Conservation (phyloP, 2,113 vertebrate species). For the Takifugu bimaculatus region DNA sequence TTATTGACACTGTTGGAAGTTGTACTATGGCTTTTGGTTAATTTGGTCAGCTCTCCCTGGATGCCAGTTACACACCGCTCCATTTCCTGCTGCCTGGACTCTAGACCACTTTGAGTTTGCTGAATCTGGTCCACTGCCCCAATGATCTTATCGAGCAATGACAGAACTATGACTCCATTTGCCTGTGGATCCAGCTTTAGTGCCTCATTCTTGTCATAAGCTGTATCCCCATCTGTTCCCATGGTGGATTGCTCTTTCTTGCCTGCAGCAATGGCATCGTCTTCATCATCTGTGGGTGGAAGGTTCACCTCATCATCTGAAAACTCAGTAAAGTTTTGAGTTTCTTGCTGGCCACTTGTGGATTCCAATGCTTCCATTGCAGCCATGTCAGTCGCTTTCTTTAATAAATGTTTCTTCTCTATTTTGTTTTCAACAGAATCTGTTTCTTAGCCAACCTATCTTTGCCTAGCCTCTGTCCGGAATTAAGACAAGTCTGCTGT, state of each 20-base stretch:
- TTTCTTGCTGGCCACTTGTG: conserved; percentile 52
- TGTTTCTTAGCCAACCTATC: not conserved
- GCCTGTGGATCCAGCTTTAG: conserved; percentile 69
- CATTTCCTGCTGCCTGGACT: conserved; percentile 92
- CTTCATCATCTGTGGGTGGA: conserved; percentile 69
- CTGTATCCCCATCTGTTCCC: conserved; percentile 23
- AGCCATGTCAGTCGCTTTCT: conserved; percentile 53
- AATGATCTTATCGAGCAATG: conserved; percentile 96
- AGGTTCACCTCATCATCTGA: conserved; percentile 76
- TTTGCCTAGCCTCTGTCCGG: conserved; percentile 37
- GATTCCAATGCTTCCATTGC: conserved; percentile 68
- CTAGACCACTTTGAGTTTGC: conserved; percentile 89
- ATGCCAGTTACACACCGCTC: conserved; percentile 89
- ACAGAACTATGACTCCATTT: conserved; percentile 90
- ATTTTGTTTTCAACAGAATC: conserved; percentile 11
- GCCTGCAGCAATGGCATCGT: conserved; percentile 29
- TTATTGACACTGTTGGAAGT: conserved; percentile 93
- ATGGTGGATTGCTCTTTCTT: conserved; percentile 47
- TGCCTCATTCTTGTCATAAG: conserved; percentile 34
- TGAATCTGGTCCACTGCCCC: conserved; percentile 98
- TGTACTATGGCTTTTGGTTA: conserved; percentile 88
- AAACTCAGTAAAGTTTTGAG: conserved; percentile 68
- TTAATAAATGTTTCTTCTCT: too few species aligned
- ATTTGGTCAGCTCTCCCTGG: conserved; percentile 89
- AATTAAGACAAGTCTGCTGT: conserved; percentile 4